Conservation (phyloP, 2,113 vertebrate genomes). For the Pterocles burchelli region DNA sequence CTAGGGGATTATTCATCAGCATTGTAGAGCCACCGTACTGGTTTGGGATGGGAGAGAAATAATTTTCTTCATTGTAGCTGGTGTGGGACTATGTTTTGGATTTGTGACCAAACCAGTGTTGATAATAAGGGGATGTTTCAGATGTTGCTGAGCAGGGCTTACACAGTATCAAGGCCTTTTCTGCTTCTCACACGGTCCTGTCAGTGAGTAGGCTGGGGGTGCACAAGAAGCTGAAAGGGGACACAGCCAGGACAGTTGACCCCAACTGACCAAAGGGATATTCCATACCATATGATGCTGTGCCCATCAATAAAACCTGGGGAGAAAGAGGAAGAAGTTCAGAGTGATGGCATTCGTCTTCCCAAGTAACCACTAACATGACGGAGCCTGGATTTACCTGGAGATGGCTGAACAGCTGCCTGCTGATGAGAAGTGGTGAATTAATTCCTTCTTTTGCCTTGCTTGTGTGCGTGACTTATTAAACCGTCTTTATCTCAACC, state of each 20-base stretch:
- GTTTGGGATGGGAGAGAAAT: neutral
- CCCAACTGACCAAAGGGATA: neutral
- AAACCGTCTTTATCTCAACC: neutral
- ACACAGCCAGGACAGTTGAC: neutral
- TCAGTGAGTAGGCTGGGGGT: fast-evolving
- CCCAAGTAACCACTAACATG: fast-evolving
- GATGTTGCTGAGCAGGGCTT: neutral
- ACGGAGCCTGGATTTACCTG: neutral
- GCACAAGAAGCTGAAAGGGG: neutral
- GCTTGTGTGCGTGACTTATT: neutral
- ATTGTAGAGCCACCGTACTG: neutral
- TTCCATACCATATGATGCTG: neutral
- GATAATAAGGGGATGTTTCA: neutral
- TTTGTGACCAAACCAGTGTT: neutral
- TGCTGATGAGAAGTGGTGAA: fast-evolving
- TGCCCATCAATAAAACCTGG: too few species aligned
- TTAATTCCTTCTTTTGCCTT: neutral
- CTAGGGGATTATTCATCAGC: neutral
- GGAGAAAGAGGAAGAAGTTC: too few species aligned
- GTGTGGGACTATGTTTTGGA: neutral
- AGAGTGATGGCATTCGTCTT: neutral
- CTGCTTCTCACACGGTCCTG: fast-evolving
- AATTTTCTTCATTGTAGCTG: neutral
- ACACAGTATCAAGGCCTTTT: neutral
- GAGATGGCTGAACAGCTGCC: neutral